Base-by-base conservation (phyloP, 1,140 invertebrate genomes). In the Diachasma alloeum region DNA sequence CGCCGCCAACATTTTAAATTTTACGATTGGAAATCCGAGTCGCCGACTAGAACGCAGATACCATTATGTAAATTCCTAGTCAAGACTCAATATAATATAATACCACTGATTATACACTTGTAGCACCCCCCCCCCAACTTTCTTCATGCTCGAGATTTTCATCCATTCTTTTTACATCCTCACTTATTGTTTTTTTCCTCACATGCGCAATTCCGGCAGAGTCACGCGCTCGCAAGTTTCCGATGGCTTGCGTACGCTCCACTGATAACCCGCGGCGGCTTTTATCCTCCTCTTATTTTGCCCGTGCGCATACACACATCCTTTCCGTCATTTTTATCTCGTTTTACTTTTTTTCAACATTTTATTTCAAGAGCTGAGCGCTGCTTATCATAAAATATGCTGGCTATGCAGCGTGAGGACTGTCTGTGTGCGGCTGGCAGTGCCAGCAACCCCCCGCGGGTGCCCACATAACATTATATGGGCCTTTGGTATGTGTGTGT, bases 61-160 rank as follows among this genome's bases (percentile, higher is more conserved):
- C 9, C 82, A 89, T 89, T 89, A 89, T 89, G 88, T 85, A 88
- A 88, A 89, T 89, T 79, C 81, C 84, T 85, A 87, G 87, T 88
- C 87, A 89, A 89, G 89, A 88, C 85, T 86, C 89, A 88, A 89
- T 89, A 89, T 85, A 86, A 89, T 87, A 88, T 89, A 89, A 89
- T 89, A 86, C 88, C 85, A 86, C 88, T 89, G 87, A 89, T 89
- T 89, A 89, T 83, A 83, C 81, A 74, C 70, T 68, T 75, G n/a
- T 81, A 81, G 81, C 78, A 78, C 79, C 78, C 83, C 80, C 79
- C 81, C 83, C 77, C 11, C 59, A 3, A 26, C 78, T 78, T 78
- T 59, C 46, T 72, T 76, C 75, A 24, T 72, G 72, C 74, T 70
- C 73, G 44, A 48, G 75, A 72, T 74, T 74, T 74, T 31, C 24